Evolutionary conservation across 2,888 invertebrate species (phyloP).

Genomic region (Oxystoma pomonae): DNA sequence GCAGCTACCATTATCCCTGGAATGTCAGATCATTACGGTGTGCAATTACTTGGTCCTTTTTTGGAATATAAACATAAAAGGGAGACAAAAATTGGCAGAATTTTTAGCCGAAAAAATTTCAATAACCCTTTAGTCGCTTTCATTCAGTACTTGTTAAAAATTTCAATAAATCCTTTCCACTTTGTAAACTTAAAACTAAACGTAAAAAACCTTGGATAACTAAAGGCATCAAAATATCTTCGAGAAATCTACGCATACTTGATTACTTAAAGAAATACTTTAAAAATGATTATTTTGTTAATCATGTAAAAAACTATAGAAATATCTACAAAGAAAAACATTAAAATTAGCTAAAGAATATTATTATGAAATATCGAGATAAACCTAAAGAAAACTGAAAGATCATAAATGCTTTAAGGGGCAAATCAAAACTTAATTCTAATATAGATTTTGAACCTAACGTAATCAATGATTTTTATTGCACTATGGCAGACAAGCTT

Average conservation of each 20-base stretch:
- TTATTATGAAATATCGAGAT: neutral
- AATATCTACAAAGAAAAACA: neutral
- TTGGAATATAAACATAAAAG: neutral
- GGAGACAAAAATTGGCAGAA: neutral
- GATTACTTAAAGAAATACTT: neutral
- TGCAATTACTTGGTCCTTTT: neutral
- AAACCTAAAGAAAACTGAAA: neutral
- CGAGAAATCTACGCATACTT: neutral
- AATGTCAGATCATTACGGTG: neutral
- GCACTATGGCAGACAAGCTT: neutral
- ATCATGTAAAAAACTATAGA: too few relatives aligned
- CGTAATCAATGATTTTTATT: neutral
- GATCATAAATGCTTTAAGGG: neutral
- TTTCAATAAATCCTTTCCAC: neutral
- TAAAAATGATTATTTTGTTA: neutral
- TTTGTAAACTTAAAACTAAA: neutral
- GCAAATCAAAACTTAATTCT: neutral
- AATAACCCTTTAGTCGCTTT: neutral
- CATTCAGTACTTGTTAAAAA: neutral
- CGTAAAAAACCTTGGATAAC: neutral
- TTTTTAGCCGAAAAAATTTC: neutral
- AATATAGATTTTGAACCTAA: neutral
- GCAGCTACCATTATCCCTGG: neutral
- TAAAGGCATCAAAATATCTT: neutral
- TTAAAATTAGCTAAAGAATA: neutral